A percentile compares a stretch with the other conserved stretches of the same genome.
These are phyloP conservation scores for Julus scanicus DNA, from an alignment of 2,888 invertebrate species.

Conservation along the genomic window DNA sequence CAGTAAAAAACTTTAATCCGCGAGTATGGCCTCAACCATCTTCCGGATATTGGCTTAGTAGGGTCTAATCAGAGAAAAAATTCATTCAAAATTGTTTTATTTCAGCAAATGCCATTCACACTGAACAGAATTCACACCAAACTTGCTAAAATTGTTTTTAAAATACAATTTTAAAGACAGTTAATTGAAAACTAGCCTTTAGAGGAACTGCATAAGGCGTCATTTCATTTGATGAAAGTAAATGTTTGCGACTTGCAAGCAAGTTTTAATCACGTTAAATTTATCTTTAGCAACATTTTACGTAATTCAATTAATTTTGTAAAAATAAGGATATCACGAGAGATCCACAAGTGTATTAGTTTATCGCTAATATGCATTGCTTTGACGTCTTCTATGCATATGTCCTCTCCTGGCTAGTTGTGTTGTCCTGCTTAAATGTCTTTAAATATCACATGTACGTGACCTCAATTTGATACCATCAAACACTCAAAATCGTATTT, in stretches of 20 bases:
- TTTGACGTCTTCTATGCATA: background rate
- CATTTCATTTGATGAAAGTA: background rate
- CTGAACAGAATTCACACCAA: background rate
- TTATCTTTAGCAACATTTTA: background rate
- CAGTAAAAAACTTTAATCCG: background rate
- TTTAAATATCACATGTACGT: background rate
- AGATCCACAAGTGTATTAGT: no score
- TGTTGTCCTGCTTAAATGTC: background rate
- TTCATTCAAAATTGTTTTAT: background rate
- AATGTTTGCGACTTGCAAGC: background rate
- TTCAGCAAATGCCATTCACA: slow-evolving; percentile 38
- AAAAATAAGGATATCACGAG: background rate
- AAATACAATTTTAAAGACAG: background rate
- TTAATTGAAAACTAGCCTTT: background rate
- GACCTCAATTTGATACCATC: background rate
- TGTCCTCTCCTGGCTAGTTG: background rate
- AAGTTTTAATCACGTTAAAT: background rate
- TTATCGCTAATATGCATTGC: background rate
- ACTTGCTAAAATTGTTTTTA: background rate
- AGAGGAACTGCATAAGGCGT: background rate
- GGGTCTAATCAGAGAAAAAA: background rate
- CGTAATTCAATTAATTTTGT: background rate
- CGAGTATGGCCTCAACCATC: background rate
- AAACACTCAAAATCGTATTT: background rate
- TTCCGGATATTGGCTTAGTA: background rate